phyloP scores from a whole-genome alignment of 92 coral and sea anemone species.

The Parazoanthus swiftii region DNA sequence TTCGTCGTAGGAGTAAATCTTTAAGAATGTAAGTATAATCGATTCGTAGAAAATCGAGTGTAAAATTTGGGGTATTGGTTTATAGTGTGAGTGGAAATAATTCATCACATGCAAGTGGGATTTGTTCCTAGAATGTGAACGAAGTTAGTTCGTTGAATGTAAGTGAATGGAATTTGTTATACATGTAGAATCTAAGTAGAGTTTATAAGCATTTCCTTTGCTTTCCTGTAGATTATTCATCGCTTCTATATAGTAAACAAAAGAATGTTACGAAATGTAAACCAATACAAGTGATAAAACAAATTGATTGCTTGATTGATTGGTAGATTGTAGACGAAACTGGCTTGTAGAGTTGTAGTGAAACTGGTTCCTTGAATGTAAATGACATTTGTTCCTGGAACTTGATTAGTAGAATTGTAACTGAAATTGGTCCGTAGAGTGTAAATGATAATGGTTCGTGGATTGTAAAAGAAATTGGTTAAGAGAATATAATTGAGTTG shows the following conservation, averaged over 20 bases:
- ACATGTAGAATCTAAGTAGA: background rate
- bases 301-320: too few species aligned
- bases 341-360: background rate
- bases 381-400: background rate
- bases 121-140: too few species aligned
- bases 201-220: too few species aligned
- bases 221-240: too few species aligned
- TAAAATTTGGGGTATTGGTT: too few species aligned
- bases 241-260: too few species aligned
- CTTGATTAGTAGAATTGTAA: background rate
- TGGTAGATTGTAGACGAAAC: too few species aligned
- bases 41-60: background rate
- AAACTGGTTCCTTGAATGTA: background rate
- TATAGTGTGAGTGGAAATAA: too few species aligned
- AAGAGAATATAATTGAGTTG: background rate
- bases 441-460: background rate
- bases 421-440: background rate
- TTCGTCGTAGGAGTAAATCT: constrained; percentile 68
- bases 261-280: too few species aligned
- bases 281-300: too few species aligned
- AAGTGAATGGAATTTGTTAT: background rate
- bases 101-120: too few species aligned
- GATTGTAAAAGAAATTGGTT: background rate
- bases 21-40: constrained; percentile 66
- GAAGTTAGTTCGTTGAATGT: too few species aligned